These are phyloP conservation scores for Anoplopoma fimbria DNA, from an alignment of 2,113 vertebrate species.

Conservation along the genomic window DNA sequence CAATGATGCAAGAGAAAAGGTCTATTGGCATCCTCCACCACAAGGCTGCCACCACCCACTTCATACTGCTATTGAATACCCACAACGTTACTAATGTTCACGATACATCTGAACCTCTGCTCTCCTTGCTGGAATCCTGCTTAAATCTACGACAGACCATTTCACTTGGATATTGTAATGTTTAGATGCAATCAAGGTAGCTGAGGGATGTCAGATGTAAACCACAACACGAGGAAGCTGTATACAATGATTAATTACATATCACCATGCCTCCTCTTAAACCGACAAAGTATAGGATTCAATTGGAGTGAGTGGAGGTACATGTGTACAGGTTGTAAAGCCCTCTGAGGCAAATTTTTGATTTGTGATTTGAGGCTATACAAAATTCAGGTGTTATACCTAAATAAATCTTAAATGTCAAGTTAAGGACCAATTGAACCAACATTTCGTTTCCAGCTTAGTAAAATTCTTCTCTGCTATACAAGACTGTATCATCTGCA, in stretches of 20 bases:
- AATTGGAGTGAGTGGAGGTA: not conserved
- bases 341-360: no score
- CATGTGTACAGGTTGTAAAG: no score
- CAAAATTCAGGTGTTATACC: no score
- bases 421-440: not conserved
- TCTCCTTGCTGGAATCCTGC: not conserved
- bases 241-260: not conserved
- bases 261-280: conserved; percentile 8
- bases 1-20: conserved; percentile 81
- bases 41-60: conserved; percentile 40
- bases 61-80: conserved; percentile 40
- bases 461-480: not conserved
- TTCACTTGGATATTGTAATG: not conserved
- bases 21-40: conserved; percentile 70
- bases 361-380: no score
- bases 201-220: not conserved
- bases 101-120: conserved; percentile 16
- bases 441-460: not conserved
- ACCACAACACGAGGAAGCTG: not conserved
- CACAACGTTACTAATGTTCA: conserved; percentile 35
- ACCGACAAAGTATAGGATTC: not conserved
- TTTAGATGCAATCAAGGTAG: not conserved
- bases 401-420: no score
- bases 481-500: not conserved
- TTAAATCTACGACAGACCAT: conserved; percentile 19